Evolutionary conservation across 2,797 vertebrate genomes (phyloP), one percentile per base, ranked within the genome.

Genomic region (Rhynchonycteris naso): DNA sequence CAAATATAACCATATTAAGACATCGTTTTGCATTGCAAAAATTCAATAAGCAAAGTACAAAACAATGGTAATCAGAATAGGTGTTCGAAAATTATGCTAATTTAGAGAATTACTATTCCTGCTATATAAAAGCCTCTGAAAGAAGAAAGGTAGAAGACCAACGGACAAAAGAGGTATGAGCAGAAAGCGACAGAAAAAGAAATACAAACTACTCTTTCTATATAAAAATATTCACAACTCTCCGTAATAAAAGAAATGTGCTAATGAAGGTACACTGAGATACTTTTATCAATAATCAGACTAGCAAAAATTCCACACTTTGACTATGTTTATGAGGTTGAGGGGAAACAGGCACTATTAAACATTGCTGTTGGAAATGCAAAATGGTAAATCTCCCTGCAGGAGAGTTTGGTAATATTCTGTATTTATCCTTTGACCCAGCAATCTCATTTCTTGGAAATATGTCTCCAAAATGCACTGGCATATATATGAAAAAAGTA

Each of bases 101-200:
- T 90, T 65, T 75, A 83, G 88, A 63, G 47, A 78, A 15, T 47
- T 75, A 65, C 2, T 91, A 50, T 78, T 6, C 14, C 8, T 75
- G 69, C 80, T 58, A 74, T 69, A 50, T 79, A 80, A 72, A 94
- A 85, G n/a, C 43, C 24, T 88, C 35, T 94, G 30, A 88, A 87
- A 47, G 54, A 66, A 75, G 28, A 81, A 28, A 81, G 69, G 7
- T 47, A 63, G 85, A 84, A 63, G 15, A 43, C 14, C 52, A 89
- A 11, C n/a, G 38, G 21, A 4, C 28, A 85, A 33, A 90, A 76
- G n/a, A 84, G 28, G 69, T 72, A 30, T 9, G 21, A 91, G 33
- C 14, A 78, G 33, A 71, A 28, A 58, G 18, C 52, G 30, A 78
- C 74, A 69, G 69, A 80, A 85, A 83, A 93, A 80, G 38, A 82